A percentile compares a stretch with the other conserved stretches of the same genome.
Conservation (phyloP, 92 coral and sea anemone genomes). For the Epizoanthus ramosus region DNA sequence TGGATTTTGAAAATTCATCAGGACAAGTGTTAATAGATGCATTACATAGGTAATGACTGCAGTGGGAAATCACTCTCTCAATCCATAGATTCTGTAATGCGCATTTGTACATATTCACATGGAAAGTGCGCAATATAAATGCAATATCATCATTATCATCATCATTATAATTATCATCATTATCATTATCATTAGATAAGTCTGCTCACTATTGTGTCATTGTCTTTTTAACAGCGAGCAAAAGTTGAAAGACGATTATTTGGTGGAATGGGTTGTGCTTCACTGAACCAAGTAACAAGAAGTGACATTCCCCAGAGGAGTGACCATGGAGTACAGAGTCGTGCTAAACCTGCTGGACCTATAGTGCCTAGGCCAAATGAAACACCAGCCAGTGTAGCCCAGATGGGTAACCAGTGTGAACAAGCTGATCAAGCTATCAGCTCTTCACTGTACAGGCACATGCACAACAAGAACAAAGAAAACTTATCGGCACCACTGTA, state of each 20-base stretch:
- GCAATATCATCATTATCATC: too few relatives aligned
- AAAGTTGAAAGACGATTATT: not conserved
- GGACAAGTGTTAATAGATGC: too few relatives aligned
- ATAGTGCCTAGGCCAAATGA: not conserved
- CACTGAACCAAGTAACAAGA: not conserved
- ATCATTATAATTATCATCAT: too few relatives aligned
- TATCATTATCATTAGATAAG: not conserved
- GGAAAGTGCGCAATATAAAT: too few relatives aligned
- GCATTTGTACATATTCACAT: too few relatives aligned
- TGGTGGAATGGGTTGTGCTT: not conserved
- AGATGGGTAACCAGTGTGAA: not conserved
- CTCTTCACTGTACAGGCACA: not conserved
- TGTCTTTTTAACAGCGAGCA: constrained; percentile 6
- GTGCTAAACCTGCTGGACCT: too few relatives aligned
- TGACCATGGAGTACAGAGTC: not conserved
- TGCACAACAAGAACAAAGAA: not conserved
- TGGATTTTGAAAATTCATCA: too few relatives aligned
- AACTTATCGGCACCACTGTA: not conserved
- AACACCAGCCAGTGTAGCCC: not conserved
- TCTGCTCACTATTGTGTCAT: not conserved
- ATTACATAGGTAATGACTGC: too few relatives aligned
- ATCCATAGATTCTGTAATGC: too few relatives aligned
- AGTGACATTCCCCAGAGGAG: not conserved
- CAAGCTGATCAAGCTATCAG: not conserved
- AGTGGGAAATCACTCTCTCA: too few relatives aligned